Percentiles rank a stretch among this genome's conserved stretches.
phyloP scores from a whole-genome alignment of 2,797 vertebrate genomes.

The Melanogrammus aeglefinus region DNA sequence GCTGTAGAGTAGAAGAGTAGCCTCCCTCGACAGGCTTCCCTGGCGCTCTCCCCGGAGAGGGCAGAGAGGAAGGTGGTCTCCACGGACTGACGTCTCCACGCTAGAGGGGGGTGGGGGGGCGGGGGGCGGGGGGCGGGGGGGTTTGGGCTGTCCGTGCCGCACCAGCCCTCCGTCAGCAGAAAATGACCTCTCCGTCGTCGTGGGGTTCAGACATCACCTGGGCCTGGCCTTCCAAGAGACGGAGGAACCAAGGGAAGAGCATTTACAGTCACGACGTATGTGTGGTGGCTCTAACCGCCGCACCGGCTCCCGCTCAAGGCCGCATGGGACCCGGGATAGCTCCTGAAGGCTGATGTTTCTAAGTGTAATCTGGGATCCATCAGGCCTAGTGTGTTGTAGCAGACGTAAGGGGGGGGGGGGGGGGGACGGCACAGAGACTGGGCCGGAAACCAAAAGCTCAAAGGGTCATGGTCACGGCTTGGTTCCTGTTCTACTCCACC shows the following conservation, averaged over 20 bases:
- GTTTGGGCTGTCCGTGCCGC: not conserved
- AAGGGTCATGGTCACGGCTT: no score
- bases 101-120: no score
- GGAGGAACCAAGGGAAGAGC: slow-evolving; percentile 2
- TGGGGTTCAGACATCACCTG: slow-evolving; percentile 40
- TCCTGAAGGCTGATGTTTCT: not conserved
- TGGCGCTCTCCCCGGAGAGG: not conserved
- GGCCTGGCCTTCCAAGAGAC: slow-evolving; percentile 41
- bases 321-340: not conserved
- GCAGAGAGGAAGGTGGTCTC: not conserved
- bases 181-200: slow-evolving; percentile 55
- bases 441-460: not conserved
- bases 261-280: not conserved
- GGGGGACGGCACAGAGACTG: not conserved
- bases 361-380: not conserved
- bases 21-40: not conserved
- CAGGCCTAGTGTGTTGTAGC: not conserved
- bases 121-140: no score
- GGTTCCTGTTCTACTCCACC: not conserved
- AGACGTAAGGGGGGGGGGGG: not conserved
- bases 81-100: not conserved
- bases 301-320: no score
- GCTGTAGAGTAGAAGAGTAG: not conserved
- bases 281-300: not conserved
- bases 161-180: slow-evolving; percentile 47